A percentile compares a stretch with the other conserved stretches of the same genome.
Conservation (phyloP, 2,113 vertebrate species). For the Rhabdornis inornatus region DNA sequence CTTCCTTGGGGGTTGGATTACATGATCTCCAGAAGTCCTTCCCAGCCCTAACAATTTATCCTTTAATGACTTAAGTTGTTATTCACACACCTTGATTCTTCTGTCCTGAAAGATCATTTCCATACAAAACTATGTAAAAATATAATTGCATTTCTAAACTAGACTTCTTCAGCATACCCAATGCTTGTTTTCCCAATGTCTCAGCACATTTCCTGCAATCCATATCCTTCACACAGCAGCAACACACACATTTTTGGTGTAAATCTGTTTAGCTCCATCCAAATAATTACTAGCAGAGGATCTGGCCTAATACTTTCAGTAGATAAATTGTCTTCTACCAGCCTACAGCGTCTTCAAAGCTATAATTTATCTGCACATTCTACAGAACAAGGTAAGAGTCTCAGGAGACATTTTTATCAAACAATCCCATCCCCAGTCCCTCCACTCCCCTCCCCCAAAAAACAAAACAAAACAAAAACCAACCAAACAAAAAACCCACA, state of each 20-base stretch:
- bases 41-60: background rate
- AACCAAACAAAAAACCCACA: too few relatives aligned
- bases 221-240: background rate
- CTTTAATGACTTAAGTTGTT: background rate
- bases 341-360: constrained; percentile 3
- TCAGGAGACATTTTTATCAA: background rate
- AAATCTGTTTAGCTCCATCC: constrained; percentile 5
- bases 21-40: background rate
- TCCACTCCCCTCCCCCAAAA: background rate
- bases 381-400: background rate
- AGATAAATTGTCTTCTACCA: constrained; percentile 8
- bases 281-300: constrained; percentile 8
- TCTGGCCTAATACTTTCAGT: background rate
- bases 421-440: background rate
- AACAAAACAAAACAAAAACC: too few relatives aligned
- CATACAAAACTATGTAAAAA: background rate
- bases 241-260: background rate
- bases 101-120: background rate
- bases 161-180: background rate
- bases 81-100: background rate
- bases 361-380: background rate
- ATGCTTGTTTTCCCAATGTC: background rate
- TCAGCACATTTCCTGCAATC: background rate
- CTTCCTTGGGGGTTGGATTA: background rate
- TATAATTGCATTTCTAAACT: background rate